Evolutionary conservation across 2,888 invertebrate genomes (phyloP).

Genomic region (Ectobius pallidus): DNA sequence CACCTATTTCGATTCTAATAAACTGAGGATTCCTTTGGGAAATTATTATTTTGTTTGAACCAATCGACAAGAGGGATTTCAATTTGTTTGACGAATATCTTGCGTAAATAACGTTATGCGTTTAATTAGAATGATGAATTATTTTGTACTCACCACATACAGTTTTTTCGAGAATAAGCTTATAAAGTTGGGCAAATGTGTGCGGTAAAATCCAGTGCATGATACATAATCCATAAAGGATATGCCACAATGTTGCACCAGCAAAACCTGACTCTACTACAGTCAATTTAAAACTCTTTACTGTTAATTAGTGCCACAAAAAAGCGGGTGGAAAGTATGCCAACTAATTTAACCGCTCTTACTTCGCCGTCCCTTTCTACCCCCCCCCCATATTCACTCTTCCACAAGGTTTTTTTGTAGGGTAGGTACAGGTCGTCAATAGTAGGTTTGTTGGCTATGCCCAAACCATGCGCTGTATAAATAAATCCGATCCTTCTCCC

Average conservation of each 20-base stretch:
- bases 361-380: no score
- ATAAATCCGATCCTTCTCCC: no score
- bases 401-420: neutral
- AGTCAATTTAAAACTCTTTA: conserved; percentile 22
- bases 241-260: conserved; percentile 3
- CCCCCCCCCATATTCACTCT: no score
- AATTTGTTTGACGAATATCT: neutral
- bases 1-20: neutral
- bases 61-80: no score
- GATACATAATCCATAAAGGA: conserved; percentile 15
- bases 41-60: neutral
- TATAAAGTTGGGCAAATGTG: no score
- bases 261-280: conserved; percentile 15
- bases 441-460: neutral
- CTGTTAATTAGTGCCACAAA: conserved; percentile 19
- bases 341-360: conserved; percentile 10
- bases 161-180: neutral
- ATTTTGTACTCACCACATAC: neutral
- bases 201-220: conserved; percentile 12
- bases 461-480: conserved; percentile 10
- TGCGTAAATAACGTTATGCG: no score
- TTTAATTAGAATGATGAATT: neutral
- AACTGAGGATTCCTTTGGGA: neutral
- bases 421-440: neutral
- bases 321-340: conserved; percentile 7